Evolutionary conservation across 1,140 invertebrate species (phyloP), one percentile per base, ranked within the genome.

Genomic region (Neodiprion pinetum): DNA sequence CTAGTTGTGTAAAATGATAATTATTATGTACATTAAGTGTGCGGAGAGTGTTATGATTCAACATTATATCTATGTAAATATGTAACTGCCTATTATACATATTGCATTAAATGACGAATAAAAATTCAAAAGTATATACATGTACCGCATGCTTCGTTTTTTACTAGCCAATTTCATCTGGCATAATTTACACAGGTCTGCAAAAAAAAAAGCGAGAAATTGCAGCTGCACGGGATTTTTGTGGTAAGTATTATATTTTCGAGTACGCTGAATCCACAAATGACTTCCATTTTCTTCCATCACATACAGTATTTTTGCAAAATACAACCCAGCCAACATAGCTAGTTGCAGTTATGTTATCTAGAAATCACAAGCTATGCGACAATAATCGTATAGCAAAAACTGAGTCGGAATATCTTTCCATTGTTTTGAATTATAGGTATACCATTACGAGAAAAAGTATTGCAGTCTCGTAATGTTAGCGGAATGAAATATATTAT

Each of bases 61-160:
- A 69, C 21, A 65, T 65, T 65, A 69, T 69, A 69, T 86, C 47
- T 77, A 84, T 88, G 85, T 87, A 88, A 79, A 87, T 87, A 88
- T 85, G 82, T 86, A 86, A 86, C 81, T 87, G 86, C 84, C 84
- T 88, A 83, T 80, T 80, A 81, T 74, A 74, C 76, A 82, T 82
- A 80, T 78, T 80, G 77, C 73, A 81, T 79, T 61, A 61, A 61
- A 61, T 40, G 81, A 73, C 74, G 77, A 80, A 82, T 81, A 80
- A 76, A 76, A 77, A 77, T 81, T 75, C 80, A 28, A 17, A 21
- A 61, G n/a, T 61, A 76, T 79, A 75, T 76, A 74, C 80, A 78
- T 80, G 72, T 80, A 77, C 78, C 5, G 28, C 28, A 40, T 40
- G 2, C 28, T 40, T 2, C 28, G 5, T 40, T 1, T 40, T 40